Evolutionary conservation across 2,113 vertebrate genomes (phyloP), one percentile per base, ranked within the genome.

Genomic region (Pitta sordida): DNA sequence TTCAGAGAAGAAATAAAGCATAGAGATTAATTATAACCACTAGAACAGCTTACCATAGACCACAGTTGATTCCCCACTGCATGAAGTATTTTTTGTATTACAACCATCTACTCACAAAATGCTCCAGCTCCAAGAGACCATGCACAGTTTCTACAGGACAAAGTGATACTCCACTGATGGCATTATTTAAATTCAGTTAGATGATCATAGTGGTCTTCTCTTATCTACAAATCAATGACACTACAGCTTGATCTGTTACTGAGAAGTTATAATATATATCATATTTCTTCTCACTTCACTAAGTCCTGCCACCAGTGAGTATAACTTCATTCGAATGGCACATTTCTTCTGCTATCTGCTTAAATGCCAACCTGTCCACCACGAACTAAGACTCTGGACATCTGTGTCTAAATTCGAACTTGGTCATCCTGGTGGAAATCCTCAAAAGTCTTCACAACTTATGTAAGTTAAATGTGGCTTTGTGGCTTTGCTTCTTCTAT

Each of bases 121-220:
- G 5, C 16, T 63, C 16, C 77, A 84, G 19, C 41, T 71, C 36
- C n/a, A 58, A 27, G 23, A 77, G 17, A 39, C 32, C 11, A 11
- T 0, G 0, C 0, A 1, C 1, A 3, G 34, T 70, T 88, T 26
- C 20, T 3, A 3, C 12, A 71, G 27, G 19, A 41, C 44, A 21
- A 82, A 11, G 24, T 24, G 39, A 90, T 15, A 59, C 41, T 20
- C 63, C 51, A 53, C 30, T 34, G 30, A 56, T 16, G 7, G 26
- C 29, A 73, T 36, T 65, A 89, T 14, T 79, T 44, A 71, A 83
- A 59, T 20, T 21, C 11, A 78, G 56, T 59, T 36, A 86, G 24
- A 81, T 29, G 0, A 86, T 23, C 64, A 18, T 8, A 86, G 9
- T 2, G 4, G 9, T 21, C 27, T 80, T 46, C 21, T 63, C 55